Evolutionary conservation across 2,113 vertebrate species (phyloP), one percentile per base, ranked within the genome.

Genomic region (Burhinus oedicnemus): DNA sequence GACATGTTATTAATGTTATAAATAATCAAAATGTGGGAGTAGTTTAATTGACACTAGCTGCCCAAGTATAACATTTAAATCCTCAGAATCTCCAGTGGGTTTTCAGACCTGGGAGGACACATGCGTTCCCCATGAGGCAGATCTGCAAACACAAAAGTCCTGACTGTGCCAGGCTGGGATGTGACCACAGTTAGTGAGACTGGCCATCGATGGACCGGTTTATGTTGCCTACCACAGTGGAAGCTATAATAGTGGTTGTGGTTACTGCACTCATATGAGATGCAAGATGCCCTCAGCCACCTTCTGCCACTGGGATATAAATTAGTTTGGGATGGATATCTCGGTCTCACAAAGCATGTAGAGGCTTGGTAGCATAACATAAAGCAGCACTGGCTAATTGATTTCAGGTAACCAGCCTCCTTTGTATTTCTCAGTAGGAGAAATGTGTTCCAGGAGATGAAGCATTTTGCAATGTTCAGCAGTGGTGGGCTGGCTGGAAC

Each of bases 41-140:
- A 76, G 70, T 51, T 75, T 23, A 47, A 21, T 60, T 62, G 20
- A 72, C 62, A 66, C 13, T 77, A 62, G 3, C 18, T 38, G 18
- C 22, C 29, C 19, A 62, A 51, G 21, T 66, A 15, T 45, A 66
- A 49, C 42, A 65, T 45, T 15, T 40, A 66, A 93, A 61, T 60
- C 32, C 68, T 76, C 45, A 61, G 55, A 57, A 44, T 55, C 8
- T 58, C 32, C 3, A 1, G 4, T 38, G 21, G 30, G 4, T 20
- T 64, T 92, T 60, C 65, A 49, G 38, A 40, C 32, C 20, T 55
- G 57, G 11, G 23, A 70, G 40, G 25, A 26, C 22, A 44, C 6
- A 19, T 0, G 1, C 34, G 30, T 47, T 58, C 25, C 23, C 18
- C 18, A 12, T 6, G 21, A 13, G 21, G 4, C 2, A n/a, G 57